phyloP scores from a whole-genome alignment of 2,888 invertebrate species.

The Macrosoma leucophasiata region DNA sequence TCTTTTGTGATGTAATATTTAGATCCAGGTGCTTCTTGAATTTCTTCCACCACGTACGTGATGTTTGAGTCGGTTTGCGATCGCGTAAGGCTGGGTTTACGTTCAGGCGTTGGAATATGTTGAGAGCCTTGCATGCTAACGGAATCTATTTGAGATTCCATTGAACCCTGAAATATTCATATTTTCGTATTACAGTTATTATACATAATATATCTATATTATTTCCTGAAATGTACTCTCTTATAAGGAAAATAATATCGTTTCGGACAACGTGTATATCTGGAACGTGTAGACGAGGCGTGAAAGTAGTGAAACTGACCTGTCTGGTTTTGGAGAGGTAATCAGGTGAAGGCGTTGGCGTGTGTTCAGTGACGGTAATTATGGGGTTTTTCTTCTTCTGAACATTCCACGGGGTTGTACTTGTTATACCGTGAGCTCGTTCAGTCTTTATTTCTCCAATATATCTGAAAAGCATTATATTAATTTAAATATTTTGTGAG shows the following conservation, averaged over 20 bases:
- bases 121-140: conserved; percentile 79
- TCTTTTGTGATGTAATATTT: conserved; percentile 94
- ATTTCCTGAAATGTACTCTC: no score
- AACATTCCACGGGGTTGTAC: conserved; percentile 58
- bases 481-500: no score
- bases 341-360: conserved; percentile 93
- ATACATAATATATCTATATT: no score
- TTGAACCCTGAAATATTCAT: conserved; percentile 79
- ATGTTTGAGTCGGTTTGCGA: conserved; percentile 96
- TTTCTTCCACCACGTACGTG: conserved; percentile 89
- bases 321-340: conserved; percentile 82
- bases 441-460: conserved; percentile 83
- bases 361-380: conserved; percentile 97
- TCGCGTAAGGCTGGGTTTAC: conserved; percentile 84
- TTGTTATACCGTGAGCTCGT: conserved; percentile 70
- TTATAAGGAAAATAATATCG: no score
- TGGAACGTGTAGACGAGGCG: no score
- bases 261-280: no score
- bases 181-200: neutral
- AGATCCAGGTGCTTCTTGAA: conserved; percentile 92
- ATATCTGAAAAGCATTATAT: no score
- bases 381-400: conserved; percentile 92
- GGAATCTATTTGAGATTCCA: conserved; percentile 89
- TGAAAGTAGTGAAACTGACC: conserved; percentile 38
- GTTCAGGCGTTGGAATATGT: conserved; percentile 76